These are phyloP conservation scores for Molanna angustata DNA, from an alignment of 2,888 invertebrate genomes.

Conservation along the genomic window DNA sequence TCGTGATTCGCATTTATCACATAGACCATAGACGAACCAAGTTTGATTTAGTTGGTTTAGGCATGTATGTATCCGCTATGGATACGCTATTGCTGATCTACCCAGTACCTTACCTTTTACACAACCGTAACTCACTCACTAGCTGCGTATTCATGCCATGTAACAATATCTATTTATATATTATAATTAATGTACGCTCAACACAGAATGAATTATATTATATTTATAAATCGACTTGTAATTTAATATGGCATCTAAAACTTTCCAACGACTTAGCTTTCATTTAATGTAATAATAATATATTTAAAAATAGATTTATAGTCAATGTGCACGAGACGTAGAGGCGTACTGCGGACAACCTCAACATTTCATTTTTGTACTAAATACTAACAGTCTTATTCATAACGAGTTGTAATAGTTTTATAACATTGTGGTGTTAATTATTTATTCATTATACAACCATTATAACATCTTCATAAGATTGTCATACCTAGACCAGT, in stretches of 20 bases:
- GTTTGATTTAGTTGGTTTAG: constrained; percentile 23
- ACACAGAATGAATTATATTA: too few species aligned
- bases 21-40: constrained; percentile 26
- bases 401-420: too few species aligned
- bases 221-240: too few species aligned
- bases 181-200: too few species aligned
- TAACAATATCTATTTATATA: too few species aligned
- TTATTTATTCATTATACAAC: too few species aligned
- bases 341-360: neutral
- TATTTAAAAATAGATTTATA: neutral
- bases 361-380: neutral
- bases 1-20: constrained; percentile 26
- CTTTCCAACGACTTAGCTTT: constrained; percentile 1
- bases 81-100: too few species aligned
- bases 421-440: too few species aligned
- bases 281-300: neutral
- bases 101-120: constrained; percentile 53
- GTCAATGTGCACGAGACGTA: neutral
- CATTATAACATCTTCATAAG: too few species aligned
- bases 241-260: constrained; percentile 2
- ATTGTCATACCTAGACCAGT: too few species aligned
- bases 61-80: constrained; percentile 37
- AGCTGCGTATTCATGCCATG: too few species aligned
- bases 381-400: constrained; percentile 1
- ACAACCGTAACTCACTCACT: constrained; percentile 48